Evolutionary conservation across 2,797 vertebrate species (phyloP).

Genomic region (Bovichtus variegatus): DNA sequence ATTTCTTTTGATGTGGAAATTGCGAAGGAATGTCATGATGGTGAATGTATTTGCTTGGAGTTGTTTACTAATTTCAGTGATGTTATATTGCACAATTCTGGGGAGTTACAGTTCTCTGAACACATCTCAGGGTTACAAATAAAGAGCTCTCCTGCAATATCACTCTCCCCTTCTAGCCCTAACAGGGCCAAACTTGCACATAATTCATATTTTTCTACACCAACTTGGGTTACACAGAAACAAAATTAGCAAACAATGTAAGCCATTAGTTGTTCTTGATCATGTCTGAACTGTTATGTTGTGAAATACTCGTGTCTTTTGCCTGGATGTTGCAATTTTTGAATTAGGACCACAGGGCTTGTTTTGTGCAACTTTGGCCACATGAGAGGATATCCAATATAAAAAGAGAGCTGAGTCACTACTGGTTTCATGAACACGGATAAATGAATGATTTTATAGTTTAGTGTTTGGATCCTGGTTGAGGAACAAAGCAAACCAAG

Average conservation of each 20-base stretch:
- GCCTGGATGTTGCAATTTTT: slow-evolving; percentile 26
- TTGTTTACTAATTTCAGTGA: slow-evolving; percentile 3
- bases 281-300: slow-evolving; percentile 12
- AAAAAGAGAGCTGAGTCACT: slow-evolving; percentile 30
- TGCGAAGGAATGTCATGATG: neutral
- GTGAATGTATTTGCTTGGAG: neutral
- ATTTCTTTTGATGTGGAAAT: neutral
- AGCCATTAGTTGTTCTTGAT: slow-evolving; percentile 18
- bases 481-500: neutral
- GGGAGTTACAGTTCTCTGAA: neutral
- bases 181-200: neutral
- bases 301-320: slow-evolving; percentile 23
- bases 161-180: neutral
- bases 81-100: slow-evolving; percentile 13
- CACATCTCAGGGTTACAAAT: slow-evolving; percentile 12
- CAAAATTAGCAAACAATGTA: slow-evolving; percentile 20
- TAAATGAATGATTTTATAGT: slow-evolving; percentile 35
- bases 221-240: neutral
- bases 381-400: slow-evolving; percentile 21
- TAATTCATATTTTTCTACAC: neutral
- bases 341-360: slow-evolving; percentile 39
- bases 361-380: slow-evolving; percentile 32
- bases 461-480: slow-evolving; percentile 10
- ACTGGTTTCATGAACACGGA: slow-evolving; percentile 17
- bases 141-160: slow-evolving; percentile 2